phyloP scores from a whole-genome alignment of 2,888 invertebrate genomes.

The Brachyptera putata region DNA sequence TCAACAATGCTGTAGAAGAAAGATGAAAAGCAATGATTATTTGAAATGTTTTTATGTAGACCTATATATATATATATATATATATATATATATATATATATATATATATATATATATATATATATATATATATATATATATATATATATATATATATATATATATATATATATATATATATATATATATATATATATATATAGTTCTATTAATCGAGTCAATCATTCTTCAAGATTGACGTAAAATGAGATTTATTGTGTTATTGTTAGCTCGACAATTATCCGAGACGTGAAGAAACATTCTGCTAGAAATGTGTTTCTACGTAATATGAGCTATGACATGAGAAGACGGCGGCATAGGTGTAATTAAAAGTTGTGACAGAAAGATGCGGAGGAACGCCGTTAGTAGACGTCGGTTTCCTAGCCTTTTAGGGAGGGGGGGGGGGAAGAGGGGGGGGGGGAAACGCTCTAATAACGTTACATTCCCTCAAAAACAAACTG shows the following conservation, averaged over 20 bases:
- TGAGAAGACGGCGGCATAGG: no score
- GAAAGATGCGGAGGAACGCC: no score
- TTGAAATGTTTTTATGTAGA: background rate
- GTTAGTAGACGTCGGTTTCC: no score
- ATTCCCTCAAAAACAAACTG: no score
- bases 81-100: slow-evolving; percentile 3
- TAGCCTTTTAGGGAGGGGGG: no score
- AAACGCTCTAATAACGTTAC: no score
- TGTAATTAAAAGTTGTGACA: no score
- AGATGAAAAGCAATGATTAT: background rate
- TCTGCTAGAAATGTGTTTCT: no score
- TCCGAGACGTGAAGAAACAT: no score
- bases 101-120: slow-evolving; percentile 1
- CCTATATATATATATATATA: background rate
- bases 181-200: background rate
- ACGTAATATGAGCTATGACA: no score
- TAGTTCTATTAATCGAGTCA: no score
- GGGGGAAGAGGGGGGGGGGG: no score
- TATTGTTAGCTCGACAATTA: background rate
- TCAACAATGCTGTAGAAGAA: background rate
- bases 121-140: slow-evolving; percentile 5
- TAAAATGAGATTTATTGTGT: background rate
- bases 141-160: slow-evolving; percentile 3
- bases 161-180: slow-evolving; percentile 3
- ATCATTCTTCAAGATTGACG: background rate